A percentile compares a stretch with the other conserved stretches of the same genome.
Evolutionary conservation across 1,140 invertebrate species (phyloP).

Genomic region (Drosophila truncata): DNA sequence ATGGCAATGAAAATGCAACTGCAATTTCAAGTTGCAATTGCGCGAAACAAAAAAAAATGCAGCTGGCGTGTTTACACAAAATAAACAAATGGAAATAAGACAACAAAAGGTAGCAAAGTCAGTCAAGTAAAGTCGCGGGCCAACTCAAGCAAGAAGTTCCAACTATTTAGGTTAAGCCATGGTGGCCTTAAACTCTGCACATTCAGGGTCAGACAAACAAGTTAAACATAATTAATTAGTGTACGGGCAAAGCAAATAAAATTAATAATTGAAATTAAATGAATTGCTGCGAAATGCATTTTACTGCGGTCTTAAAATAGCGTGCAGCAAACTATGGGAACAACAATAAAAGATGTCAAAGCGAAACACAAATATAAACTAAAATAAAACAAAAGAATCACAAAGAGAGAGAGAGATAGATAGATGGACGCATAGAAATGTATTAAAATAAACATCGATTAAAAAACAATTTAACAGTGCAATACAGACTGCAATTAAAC

Average conservation of each 20-base stretch:
- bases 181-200: slow-evolving; percentile 37
- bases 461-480: slow-evolving; percentile 15
- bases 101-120: slow-evolving; percentile 12
- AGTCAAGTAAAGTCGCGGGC: slow-evolving; percentile 32
- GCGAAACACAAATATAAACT: slow-evolving; percentile 29
- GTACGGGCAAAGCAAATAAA: slow-evolving; percentile 16
- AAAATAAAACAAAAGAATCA: slow-evolving; percentile 33
- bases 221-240: slow-evolving; percentile 26
- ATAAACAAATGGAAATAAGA: slow-evolving; percentile 44
- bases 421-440: neutral
- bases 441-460: slow-evolving; percentile 20
- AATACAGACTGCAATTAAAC: neutral
- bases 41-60: slow-evolving; percentile 8
- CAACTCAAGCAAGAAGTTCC: slow-evolving; percentile 40
- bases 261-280: slow-evolving; percentile 46
- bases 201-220: slow-evolving; percentile 31
- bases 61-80: slow-evolving; percentile 50
- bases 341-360: slow-evolving; percentile 56
- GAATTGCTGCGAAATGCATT: slow-evolving; percentile 46
- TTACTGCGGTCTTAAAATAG: slow-evolving; percentile 45
- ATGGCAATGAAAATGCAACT: slow-evolving; percentile 54
- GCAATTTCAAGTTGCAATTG: slow-evolving; percentile 34
- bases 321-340: slow-evolving; percentile 61
- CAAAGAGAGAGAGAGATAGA: neutral
- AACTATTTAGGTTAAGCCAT: slow-evolving; percentile 29